Conservation (phyloP, 2,113 vertebrate species). For the Cynoglossus semilaevis region DNA sequence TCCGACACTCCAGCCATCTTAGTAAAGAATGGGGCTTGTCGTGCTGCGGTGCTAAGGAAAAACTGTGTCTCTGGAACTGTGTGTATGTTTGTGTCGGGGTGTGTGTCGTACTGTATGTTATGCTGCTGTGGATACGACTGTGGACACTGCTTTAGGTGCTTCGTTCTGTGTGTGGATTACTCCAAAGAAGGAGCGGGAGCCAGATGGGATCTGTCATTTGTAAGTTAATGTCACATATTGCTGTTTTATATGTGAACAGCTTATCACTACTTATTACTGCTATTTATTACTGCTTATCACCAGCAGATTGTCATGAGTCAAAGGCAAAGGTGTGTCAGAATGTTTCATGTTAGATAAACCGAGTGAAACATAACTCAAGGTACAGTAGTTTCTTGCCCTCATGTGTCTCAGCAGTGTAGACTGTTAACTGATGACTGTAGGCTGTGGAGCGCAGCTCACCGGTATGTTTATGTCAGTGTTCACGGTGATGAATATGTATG, state of each 20-base stretch:
- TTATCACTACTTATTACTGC: too few relatives aligned
- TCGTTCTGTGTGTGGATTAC: constrained; percentile 20
- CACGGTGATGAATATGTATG: too few relatives aligned
- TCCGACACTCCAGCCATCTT: background rate
- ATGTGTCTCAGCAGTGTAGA: background rate
- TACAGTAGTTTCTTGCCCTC: background rate
- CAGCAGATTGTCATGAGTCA: background rate
- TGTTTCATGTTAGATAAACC: background rate
- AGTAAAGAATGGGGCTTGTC: constrained; percentile 11
- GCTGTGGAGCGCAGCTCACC: too few relatives aligned
- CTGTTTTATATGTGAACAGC: background rate
- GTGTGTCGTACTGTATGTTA: constrained; percentile 4
- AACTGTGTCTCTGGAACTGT: constrained; percentile 4
- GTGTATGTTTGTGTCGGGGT: background rate
- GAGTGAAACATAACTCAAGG: background rate
- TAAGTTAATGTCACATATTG: constrained; percentile 43
- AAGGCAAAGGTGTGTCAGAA: background rate
- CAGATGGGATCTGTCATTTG: constrained; percentile 70
- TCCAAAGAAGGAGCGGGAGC: constrained; percentile 18
- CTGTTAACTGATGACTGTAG: too few relatives aligned
- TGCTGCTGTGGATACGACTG: constrained; percentile 11
- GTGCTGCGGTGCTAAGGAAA: background rate
- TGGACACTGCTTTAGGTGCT: constrained; percentile 13
- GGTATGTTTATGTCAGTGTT: too few relatives aligned
- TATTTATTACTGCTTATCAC: too few relatives aligned